Base-by-base conservation (phyloP, 2,888 invertebrate genomes). In the Epistrophe grossulariae region DNA sequence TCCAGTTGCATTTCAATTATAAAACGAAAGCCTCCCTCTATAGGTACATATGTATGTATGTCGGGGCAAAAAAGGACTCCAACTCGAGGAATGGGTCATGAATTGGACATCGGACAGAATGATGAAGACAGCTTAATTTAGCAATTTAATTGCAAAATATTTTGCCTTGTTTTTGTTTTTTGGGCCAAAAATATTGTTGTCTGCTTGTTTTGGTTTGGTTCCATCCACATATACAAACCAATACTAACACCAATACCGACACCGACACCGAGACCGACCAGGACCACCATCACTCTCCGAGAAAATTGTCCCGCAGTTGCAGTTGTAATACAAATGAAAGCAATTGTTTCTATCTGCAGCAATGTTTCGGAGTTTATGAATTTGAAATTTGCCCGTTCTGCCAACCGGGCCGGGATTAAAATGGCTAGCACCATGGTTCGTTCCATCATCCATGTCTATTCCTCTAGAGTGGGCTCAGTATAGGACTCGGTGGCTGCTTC, bases 121-220 rank as follows among this genome's bases (percentile, higher is more conserved):
- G 78, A 85, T 78, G 78, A 81, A 85, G 84, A 85, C 84, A 81
- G 70, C 81, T 83, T 74, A 82, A 79, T 87, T 87, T 79, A 76
- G 82, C 38, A 87, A 79, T 73, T 82, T 83, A 87, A 83, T 82
- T 87, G 85, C 82, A 74, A 87, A 87, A 87, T 83, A 83, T 87
- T 85, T 87, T 45, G 70, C 19, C 43, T 73, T 76, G 74, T 85
- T 82, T 77, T 73, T 68, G 45, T 78, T 60, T 77, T 38, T 48
- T 35, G 68, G n/a, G 31, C 31, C n/a, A 57, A 79, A 68, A 50
- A 68, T 68, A 31, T 68, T 71, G 43, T 66, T 70, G 70, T 70
- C 70, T 52, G 55, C 17, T 52, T 52, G 73, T 60, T 64, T 43
- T 43, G 43, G 43, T 50, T 35, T 43, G 45, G 64, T 50, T 48